phyloP scores from a whole-genome alignment of 2,113 vertebrate genomes.

The Mus musculus region GRCm39 chr16:20417501-20418000 shows the following conservation, averaged over 20 bases:
- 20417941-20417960: not conserved
- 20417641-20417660: not conserved
- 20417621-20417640: not conserved
- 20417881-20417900: conserved; percentile 10
- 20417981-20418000: not conserved
- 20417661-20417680: not conserved
- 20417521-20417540: not conserved
- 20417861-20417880: not conserved
- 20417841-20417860: not conserved
- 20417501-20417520: not conserved
- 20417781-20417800: not conserved
- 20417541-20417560: not conserved
- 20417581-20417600: not conserved
- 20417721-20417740: not conserved
- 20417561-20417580: not conserved
- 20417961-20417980: not conserved
- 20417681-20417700: not conserved
- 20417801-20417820: not conserved
- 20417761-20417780: not conserved
- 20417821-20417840: not conserved
- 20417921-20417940: not conserved
- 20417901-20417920: not conserved
- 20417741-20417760: not conserved
- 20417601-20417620: not conserved
- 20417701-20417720: not conserved